Base-by-base conservation (phyloP, 2,888 invertebrate genomes). In the Andrena haemorrhoa region DNA sequence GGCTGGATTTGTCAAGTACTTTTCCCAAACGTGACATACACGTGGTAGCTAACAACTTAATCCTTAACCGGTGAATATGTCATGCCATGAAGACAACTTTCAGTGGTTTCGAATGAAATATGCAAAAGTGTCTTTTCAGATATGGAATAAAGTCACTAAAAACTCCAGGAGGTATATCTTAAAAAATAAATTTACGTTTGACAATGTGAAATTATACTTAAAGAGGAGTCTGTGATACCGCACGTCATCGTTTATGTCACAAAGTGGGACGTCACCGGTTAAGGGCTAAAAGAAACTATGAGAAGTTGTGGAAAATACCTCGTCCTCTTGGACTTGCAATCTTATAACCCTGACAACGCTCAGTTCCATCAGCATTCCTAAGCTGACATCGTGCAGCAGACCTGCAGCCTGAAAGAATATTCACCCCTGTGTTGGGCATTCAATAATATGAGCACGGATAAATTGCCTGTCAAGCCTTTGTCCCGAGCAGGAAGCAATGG, bases 281-380 rank as follows among this genome's bases (percentile, higher is more conserved):
- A 12, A 12, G 41, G 12, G 41, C 5, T 0, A 16, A 16, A 16
- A 41, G 12, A 4, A 41, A 41, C 12, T 41, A 12, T 41, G 4
- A 31, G 2, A 31, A 65, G 12, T 12, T 33, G 12, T 16, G 33
- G 12, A 84, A 20, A 66, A 74, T 91, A 94, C 94, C 92, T 94
- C 92, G 79, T 92, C 89, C 70, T 95, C 94, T 71, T 95, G 94
- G 31, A 90, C 88, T 83, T 95, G 95, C 77, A 95, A 92, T 56
- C 95, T 91, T 81, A 95, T 93, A 68, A 95, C 91, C 82, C 95
- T 92, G n/a, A 95, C 95, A 83, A 95, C 92, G 33, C 94, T 94
- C 75, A 95, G 93, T 89, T 95, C 95, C 85, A 95, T 94, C 53
- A 95, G 94, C 83, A 95, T 94, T 26, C 95, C 95, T 51, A 95